phyloP scores from a whole-genome alignment of 2,113 vertebrate genomes.

The Varanus salvator region DNA sequence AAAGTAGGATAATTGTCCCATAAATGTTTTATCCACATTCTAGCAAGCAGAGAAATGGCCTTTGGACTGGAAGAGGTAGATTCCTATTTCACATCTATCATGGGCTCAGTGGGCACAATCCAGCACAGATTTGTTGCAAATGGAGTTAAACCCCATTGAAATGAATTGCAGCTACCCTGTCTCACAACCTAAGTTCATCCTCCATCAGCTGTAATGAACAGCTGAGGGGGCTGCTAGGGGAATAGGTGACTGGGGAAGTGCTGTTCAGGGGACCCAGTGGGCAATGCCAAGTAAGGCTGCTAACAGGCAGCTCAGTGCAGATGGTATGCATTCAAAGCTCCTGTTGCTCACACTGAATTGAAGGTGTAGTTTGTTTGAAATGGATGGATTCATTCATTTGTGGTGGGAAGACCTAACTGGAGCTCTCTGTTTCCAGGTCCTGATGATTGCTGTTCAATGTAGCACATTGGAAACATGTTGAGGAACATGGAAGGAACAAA shows the following conservation, averaged over 20 bases:
- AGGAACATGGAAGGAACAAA: neutral
- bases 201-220: neutral
- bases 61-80: neutral
- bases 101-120: neutral
- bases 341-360: neutral
- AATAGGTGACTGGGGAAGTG: neutral
- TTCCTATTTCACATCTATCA: neutral
- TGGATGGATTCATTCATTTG: neutral
- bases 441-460: neutral
- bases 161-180: neutral
- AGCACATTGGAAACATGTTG: neutral
- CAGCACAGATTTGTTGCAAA: neutral
- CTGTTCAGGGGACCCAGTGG: neutral
- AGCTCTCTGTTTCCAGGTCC: neutral
- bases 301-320: no score
- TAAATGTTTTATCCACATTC: neutral
- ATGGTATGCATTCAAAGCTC: no score
- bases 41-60: neutral
- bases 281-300: neutral
- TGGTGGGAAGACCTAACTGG: neutral
- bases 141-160: neutral
- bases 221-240: neutral
- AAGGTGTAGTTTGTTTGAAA: neutral
- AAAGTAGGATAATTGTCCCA: no score
- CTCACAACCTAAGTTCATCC: neutral